Evolutionary conservation across 2,888 invertebrate genomes (phyloP).

Genomic region (Autographa gamma): DNA sequence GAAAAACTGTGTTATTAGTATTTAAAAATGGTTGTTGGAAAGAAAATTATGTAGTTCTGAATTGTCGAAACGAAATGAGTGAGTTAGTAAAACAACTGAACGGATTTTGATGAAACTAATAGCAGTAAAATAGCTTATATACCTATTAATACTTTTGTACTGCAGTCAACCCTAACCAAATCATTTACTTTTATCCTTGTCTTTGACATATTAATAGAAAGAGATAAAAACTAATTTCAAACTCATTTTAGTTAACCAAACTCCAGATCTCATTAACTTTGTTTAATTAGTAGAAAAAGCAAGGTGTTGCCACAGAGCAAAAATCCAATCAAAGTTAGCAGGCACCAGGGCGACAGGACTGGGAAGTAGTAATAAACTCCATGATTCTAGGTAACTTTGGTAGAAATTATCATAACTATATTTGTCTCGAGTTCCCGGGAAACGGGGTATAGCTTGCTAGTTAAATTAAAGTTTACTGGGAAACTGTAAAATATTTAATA

Average conservation of each 20-base stretch:
- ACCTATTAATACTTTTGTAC: too few relatives aligned
- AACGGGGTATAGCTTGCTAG: background rate
- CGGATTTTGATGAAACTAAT: too few relatives aligned
- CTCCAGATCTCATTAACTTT: background rate
- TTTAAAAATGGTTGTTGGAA: too few relatives aligned
- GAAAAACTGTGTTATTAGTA: too few relatives aligned
- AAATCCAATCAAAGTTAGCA: conserved; percentile 38
- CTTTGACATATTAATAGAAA: background rate
- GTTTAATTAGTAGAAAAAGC: conserved; percentile 5
- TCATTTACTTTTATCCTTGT: background rate
- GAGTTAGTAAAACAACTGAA: too few relatives aligned
- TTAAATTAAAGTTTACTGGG: background rate
- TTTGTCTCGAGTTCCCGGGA: conserved; percentile 5
- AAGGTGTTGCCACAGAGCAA: conserved; percentile 12
- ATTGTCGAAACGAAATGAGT: too few relatives aligned
- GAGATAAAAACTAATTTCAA: background rate
- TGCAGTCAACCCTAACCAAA: background rate
- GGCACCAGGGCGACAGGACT: conserved; percentile 22
- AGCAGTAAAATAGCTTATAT: too few relatives aligned
- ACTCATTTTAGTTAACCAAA: background rate
- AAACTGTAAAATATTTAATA: background rate
- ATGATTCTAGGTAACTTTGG: conserved; percentile 31
- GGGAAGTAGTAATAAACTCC: conserved; percentile 13
- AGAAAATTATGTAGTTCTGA: too few relatives aligned
- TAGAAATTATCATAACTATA: conserved; percentile 39